A percentile compares a stretch with the other conserved stretches of the same genome.
phyloP scores from a whole-genome alignment of 2,888 invertebrate species.

The Drosophila conformis region DNA sequence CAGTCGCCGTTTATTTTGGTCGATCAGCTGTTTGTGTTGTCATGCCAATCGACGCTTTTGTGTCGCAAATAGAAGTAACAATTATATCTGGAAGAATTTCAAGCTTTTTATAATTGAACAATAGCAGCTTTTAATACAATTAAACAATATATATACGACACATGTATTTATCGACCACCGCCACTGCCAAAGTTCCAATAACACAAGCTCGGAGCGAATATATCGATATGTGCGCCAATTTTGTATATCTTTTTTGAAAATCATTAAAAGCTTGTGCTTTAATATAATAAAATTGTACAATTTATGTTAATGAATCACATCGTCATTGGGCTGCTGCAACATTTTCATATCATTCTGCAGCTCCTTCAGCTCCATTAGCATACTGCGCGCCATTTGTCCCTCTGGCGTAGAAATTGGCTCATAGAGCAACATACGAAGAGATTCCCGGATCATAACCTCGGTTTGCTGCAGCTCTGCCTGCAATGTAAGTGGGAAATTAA shows the following conservation, averaged over 20 bases:
- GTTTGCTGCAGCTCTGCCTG: constrained; percentile 87
- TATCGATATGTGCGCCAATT: constrained; percentile 7
- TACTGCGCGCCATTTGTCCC: constrained; percentile 89
- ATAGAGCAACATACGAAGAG: constrained; percentile 89
- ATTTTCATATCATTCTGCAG: constrained; percentile 86
- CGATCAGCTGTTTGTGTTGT: constrained; percentile 43
- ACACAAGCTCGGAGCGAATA: background rate
- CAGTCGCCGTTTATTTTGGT: constrained; percentile 24
- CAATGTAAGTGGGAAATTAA: background rate
- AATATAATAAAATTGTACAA: background rate
- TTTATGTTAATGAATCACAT: constrained; percentile 33
- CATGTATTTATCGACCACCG: constrained; percentile 14
- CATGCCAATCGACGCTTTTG: constrained; percentile 8
- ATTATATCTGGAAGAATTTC: background rate
- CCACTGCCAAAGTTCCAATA: constrained; percentile 37
- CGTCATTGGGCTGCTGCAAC: constrained; percentile 58
- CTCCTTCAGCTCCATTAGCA: constrained; percentile 88
- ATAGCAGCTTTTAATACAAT: constrained; percentile 7
- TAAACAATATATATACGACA: background rate
- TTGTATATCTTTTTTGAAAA: constrained; percentile 1
- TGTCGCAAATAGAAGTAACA: background rate
- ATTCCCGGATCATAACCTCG: constrained; percentile 87
- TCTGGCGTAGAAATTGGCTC: constrained; percentile 91
- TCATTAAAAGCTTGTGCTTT: background rate
- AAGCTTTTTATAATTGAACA: constrained; percentile 18